These are phyloP conservation scores for Danaus plexippus DNA, from an alignment of 1,140 invertebrate genomes.

Conservation along the genomic window DNA sequence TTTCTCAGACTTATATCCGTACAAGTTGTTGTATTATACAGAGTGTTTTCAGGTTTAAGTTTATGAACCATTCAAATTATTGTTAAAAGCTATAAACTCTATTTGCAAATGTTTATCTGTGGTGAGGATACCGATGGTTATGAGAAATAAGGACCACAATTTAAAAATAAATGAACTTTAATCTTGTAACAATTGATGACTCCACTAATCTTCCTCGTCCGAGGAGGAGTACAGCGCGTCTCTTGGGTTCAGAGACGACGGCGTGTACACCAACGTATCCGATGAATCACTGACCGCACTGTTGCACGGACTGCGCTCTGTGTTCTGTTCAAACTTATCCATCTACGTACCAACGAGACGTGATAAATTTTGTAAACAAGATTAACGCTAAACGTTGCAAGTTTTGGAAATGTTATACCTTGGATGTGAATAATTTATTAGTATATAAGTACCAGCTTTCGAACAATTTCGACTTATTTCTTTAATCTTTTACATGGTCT, in stretches of 20 bases:
- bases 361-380: neutral
- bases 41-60: neutral
- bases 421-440: too few relatives aligned
- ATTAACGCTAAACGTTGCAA: too few relatives aligned
- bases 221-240: slow-evolving; percentile 47
- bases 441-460: too few relatives aligned
- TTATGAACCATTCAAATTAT: slow-evolving; percentile 4
- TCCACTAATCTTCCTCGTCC: slow-evolving; percentile 32
- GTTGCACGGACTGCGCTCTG: slow-evolving; percentile 17
- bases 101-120: too few relatives aligned
- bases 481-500: too few relatives aligned
- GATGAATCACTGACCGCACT: slow-evolving; percentile 48
- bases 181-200: slow-evolving; percentile 26
- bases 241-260: slow-evolving; percentile 35
- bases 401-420: too few relatives aligned
- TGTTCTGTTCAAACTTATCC: neutral
- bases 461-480: too few relatives aligned
- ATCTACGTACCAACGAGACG: too few relatives aligned
- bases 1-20: too few relatives aligned
- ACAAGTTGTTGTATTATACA: neutral
- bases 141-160: neutral
- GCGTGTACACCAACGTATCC: slow-evolving; percentile 46
- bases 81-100: too few relatives aligned
- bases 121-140: too few relatives aligned
- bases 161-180: slow-evolving; percentile 19